Evolutionary conservation across 92 coral and sea anemone species (phyloP).

Genomic region (Epizoanthus rinbou): DNA sequence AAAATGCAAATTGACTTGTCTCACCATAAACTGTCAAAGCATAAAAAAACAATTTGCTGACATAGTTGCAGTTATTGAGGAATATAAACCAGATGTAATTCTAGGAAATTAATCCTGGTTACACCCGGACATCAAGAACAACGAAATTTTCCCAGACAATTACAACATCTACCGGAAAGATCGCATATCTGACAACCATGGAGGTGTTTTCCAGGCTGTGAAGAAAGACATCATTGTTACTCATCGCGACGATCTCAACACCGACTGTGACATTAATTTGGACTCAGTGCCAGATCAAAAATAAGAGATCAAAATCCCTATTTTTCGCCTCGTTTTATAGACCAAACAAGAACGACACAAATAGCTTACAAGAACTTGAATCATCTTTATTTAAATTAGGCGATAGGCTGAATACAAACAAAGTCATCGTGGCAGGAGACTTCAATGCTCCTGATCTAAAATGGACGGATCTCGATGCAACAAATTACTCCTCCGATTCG

Average conservation of each 20-base stretch:
- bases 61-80: conserved; percentile 31
- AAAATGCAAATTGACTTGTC: conserved; percentile 41
- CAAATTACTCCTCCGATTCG: conserved; percentile 26
- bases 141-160: conserved; percentile 42
- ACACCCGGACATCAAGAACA: conserved; percentile 36
- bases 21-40: conserved; percentile 44
- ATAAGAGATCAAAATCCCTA: conserved; percentile 42
- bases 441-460: conserved; percentile 55
- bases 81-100: conserved; percentile 47
- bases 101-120: conserved; percentile 57
- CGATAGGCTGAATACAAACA: conserved; percentile 29
- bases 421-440: conserved; percentile 62
- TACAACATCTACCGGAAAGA: conserved; percentile 47
- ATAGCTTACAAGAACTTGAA: conserved; percentile 41
- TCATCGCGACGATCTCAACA: conserved; percentile 44
- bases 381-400: conserved; percentile 51
- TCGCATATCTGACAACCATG: conserved; percentile 12
- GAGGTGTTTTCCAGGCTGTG: conserved; percentile 46
- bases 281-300: conserved; percentile 60
- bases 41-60: conserved; percentile 55
- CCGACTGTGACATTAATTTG: conserved; percentile 60
- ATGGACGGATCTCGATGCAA: conserved; percentile 28
- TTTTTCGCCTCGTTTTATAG: conserved; percentile 56
- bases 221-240: conserved; percentile 53
- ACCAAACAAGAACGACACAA: conserved; percentile 42